Evolutionary conservation across 1,140 invertebrate genomes (phyloP).

Genomic region (Dendrolimus kikuchii): DNA sequence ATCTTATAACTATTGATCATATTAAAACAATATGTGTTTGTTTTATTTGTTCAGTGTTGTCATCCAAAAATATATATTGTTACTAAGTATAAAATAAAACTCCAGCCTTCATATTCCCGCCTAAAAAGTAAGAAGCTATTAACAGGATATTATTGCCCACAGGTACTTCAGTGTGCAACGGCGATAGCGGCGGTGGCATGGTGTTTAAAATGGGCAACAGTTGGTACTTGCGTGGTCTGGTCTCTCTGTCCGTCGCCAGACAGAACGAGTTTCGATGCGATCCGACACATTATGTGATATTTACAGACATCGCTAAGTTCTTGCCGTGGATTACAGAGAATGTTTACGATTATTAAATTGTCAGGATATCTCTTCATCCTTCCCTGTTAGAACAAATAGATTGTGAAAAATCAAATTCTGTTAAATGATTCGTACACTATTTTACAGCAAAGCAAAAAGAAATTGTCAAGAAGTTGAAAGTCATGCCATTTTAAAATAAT

Average conservation of each 20-base stretch:
- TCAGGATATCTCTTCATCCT: background rate
- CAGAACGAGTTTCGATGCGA: conserved; percentile 69
- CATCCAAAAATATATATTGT: too few relatives aligned
- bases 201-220: conserved; percentile 51
- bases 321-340: conserved; percentile 66
- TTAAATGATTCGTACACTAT: too few relatives aligned
- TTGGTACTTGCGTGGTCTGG: conserved; percentile 73
- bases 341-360: conserved; percentile 24
- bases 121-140: too few relatives aligned
- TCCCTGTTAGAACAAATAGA: background rate
- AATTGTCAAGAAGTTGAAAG: too few relatives aligned
- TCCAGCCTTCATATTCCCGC: too few relatives aligned
- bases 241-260: conserved; percentile 70
- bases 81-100: too few relatives aligned
- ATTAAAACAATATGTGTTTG: too few relatives aligned
- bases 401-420: background rate
- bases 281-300: conserved; percentile 72
- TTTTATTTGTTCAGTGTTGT: too few relatives aligned
- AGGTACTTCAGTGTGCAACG: conserved; percentile 73
- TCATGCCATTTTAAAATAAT: too few relatives aligned
- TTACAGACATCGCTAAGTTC: conserved; percentile 73
- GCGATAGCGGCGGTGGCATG: conserved; percentile 76
- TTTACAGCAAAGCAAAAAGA: too few relatives aligned
- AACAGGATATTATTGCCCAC: background rate
- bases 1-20: too few relatives aligned